Base-by-base conservation (phyloP, 2,113 vertebrate species). In the Isichthys henryi region DNA sequence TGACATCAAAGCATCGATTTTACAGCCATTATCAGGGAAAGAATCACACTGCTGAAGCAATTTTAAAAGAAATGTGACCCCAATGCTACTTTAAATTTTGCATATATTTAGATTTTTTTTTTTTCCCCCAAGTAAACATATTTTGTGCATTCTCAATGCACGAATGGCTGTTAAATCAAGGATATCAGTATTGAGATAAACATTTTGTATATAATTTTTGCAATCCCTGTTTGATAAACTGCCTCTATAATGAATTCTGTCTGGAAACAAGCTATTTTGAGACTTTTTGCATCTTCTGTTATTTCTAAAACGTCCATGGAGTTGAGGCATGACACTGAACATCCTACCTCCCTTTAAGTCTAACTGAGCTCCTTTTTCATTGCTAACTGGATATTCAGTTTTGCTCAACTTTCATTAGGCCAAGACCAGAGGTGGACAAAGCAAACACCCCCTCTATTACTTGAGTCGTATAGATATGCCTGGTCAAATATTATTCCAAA, bases 31-130 rank as follows among this genome's bases (percentile, higher is more conserved):
- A 90, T 90, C 88, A 90, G 43, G 88, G 88, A 85, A 88, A 66
- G 89, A 89, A 92, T 92, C 91, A 84, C 52, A 91, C 62, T 88
- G 85, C 89, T 49, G 82, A 19, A 43, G 87, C 50, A 70, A 91
- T 89, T 88, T 86, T 23, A 66, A 90, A 88, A 89, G 56, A 89
- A 87, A 90, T 85, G 62, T 31, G n/a, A 3, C 85, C 85, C 62
- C 77, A 86, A 88, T 87, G 82, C 56, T 74, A 85, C 84, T 89
- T 88, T 39, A 53, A 48, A 84, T 46, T 88, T 88, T 82, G 74
- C 19, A 66, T 31, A 48, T 50, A 31, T 50, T 50, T 62, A 0
- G 23, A n/a, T 13, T 52, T 50, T 50, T 49, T 49, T 49, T 49
- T 49, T 11, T 39, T 39, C 39, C 19, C n/a, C n/a, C 19, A 3